phyloP scores from a whole-genome alignment of 2,797 vertebrate genomes.

The Amblyopsis hoosieri region DNA sequence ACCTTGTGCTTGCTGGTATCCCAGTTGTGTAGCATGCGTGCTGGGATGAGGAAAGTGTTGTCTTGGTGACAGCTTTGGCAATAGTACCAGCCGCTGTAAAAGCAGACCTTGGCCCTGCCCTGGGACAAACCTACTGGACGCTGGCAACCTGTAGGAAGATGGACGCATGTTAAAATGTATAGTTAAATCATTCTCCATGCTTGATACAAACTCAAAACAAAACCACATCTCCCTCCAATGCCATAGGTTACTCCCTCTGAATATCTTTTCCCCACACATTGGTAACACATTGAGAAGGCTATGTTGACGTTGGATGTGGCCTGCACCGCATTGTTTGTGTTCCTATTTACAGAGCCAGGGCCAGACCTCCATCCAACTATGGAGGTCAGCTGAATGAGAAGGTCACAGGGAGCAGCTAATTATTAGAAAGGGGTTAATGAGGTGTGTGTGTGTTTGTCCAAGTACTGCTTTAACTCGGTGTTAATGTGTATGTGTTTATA shows the following conservation, averaged over 20 bases:
- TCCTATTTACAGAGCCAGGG: not conserved
- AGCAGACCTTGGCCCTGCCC: constrained; percentile 95
- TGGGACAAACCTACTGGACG: constrained; percentile 87
- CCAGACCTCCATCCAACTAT: not conserved
- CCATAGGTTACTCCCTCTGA: too few species aligned
- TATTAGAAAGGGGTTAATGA: not conserved
- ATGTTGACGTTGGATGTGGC: too few species aligned
- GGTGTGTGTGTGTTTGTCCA: not conserved
- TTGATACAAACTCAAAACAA: not conserved
- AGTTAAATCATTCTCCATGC: too few species aligned
- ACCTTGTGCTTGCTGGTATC: constrained; percentile 97
- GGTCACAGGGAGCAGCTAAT: constrained; percentile 3
- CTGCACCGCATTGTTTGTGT: too few species aligned
- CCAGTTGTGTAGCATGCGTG: constrained; percentile 97
- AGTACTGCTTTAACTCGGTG: constrained; percentile 12
- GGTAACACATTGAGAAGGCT: too few species aligned
- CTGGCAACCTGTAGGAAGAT: constrained; percentile 85
- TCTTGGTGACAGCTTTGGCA: constrained; percentile 93
- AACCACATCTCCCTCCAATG: not conserved
- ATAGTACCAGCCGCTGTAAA: constrained; percentile 98
- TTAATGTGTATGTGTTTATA: constrained; percentile 64
- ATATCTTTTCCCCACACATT: too few species aligned
- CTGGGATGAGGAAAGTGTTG: constrained; percentile 94
- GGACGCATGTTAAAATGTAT: too few species aligned
- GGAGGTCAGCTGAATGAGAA: not conserved